Percentiles rank a stretch among this genome's conserved stretches.
Conservation (phyloP, 2,888 invertebrate genomes). For the Hanleya hanleyi region DNA sequence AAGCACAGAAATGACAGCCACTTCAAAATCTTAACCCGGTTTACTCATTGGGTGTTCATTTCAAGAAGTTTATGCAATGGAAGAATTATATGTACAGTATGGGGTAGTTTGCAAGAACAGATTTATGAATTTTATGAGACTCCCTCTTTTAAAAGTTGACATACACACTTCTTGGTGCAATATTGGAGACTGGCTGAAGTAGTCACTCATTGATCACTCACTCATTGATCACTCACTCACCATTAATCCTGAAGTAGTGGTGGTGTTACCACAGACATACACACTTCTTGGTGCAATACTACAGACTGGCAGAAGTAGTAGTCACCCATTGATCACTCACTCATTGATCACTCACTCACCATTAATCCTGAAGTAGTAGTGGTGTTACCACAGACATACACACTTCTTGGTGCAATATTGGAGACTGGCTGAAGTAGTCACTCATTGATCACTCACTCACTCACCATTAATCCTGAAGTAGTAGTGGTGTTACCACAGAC, state of each 20-base stretch:
- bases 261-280: conserved; percentile 92
- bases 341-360: conserved; percentile 46
- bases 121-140: no score
- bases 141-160: conserved; percentile 87
- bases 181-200: conserved; percentile 84
- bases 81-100: no score
- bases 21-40: no score
- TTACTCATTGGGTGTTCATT: no score
- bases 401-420: conserved; percentile 85
- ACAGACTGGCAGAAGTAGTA: conserved; percentile 85
- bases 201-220: no score
- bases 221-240: conserved; percentile 87
- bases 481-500: conserved; percentile 93
- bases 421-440: conserved; percentile 86
- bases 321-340: no score
- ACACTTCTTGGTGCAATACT: conserved; percentile 85
- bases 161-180: conserved; percentile 86
- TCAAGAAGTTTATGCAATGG: no score
- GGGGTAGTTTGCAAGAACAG: no score
- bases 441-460: no score
- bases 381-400: conserved; percentile 91
- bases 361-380: conserved; percentile 79
- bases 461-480: conserved; percentile 75
- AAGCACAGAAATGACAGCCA: no score
- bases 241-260: conserved; percentile 78